Conservation (phyloP, 2,113 vertebrate species). For the Notarius lentiginosus region DNA sequence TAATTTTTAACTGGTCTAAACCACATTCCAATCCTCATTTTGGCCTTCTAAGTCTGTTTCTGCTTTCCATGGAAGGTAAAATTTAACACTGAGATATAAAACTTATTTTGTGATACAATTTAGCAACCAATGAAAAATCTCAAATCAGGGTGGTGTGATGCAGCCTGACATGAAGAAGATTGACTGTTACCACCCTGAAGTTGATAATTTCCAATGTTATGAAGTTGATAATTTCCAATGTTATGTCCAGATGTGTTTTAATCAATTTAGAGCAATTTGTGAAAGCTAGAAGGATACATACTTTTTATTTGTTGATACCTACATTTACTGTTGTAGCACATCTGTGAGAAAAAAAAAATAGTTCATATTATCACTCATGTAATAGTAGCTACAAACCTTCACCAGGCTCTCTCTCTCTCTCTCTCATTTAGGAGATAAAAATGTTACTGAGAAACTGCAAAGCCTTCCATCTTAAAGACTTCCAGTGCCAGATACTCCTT, state of each 20-base stretch:
- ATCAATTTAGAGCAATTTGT: background rate
- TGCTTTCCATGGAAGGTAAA: background rate
- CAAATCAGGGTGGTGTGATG: background rate
- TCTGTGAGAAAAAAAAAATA: background rate
- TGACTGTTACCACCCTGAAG: background rate
- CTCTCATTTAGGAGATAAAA: background rate
- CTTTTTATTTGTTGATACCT: background rate
- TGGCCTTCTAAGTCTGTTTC: background rate
- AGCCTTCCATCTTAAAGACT: background rate
- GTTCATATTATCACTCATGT: background rate
- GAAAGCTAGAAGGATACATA: background rate
- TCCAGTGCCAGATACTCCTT: background rate
- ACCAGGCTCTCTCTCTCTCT: background rate
- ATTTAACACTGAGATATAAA: background rate
- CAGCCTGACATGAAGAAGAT: background rate
- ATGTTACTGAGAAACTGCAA: background rate
- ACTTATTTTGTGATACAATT: background rate
- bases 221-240: background rate
- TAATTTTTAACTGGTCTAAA: background rate
- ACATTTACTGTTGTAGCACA: background rate
- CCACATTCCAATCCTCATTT: background rate
- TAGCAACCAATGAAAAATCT: background rate
- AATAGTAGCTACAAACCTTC: background rate
- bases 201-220: background rate
- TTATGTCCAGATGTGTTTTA: background rate